Percentiles rank a stretch among this genome's conserved stretches.
phyloP scores from a whole-genome alignment of 2,797 vertebrate genomes.

The Tolypeutes matacus region DNA sequence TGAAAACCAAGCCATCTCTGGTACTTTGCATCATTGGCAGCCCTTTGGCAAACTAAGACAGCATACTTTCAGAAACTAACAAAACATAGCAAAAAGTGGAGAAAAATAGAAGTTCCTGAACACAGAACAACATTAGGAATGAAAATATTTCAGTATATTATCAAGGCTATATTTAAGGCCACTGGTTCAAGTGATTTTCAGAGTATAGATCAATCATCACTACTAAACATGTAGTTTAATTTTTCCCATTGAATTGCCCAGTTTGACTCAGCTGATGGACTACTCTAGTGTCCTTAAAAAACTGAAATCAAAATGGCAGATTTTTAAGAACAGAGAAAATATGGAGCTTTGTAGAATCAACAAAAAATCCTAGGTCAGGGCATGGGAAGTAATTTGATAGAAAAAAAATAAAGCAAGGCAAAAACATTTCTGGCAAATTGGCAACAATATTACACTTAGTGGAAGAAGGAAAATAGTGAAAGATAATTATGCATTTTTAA shows the following conservation, averaged over 20 bases:
- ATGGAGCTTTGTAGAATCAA: constrained; percentile 4
- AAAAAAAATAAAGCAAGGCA: background rate
- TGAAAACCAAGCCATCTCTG: too few relatives aligned
- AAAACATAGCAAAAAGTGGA: background rate
- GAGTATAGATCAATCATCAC: background rate
- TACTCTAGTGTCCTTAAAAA: constrained; percentile 32
- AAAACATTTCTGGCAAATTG: background rate
- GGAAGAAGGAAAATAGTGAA: background rate
- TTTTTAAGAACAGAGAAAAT: constrained; percentile 36
- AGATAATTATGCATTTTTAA: background rate
- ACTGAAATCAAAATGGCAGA: background rate
- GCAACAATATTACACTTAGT: background rate
- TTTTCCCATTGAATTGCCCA: background rate
- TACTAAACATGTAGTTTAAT: background rate
- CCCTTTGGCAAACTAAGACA: background rate
- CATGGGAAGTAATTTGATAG: background rate
- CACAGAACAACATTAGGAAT: constrained; percentile 44
- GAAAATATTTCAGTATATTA: background rate
- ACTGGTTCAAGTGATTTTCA: background rate
- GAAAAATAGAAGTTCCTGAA: background rate
- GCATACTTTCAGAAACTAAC: background rate
- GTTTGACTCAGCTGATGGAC: background rate
- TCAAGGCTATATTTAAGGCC: background rate
- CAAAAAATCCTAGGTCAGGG: background rate
- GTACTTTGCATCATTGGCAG: too few relatives aligned